A percentile compares a stretch with the other conserved stretches of the same genome.
Evolutionary conservation across 2,888 invertebrate genomes (phyloP).

Genomic region (Argyresthia goedartella): DNA sequence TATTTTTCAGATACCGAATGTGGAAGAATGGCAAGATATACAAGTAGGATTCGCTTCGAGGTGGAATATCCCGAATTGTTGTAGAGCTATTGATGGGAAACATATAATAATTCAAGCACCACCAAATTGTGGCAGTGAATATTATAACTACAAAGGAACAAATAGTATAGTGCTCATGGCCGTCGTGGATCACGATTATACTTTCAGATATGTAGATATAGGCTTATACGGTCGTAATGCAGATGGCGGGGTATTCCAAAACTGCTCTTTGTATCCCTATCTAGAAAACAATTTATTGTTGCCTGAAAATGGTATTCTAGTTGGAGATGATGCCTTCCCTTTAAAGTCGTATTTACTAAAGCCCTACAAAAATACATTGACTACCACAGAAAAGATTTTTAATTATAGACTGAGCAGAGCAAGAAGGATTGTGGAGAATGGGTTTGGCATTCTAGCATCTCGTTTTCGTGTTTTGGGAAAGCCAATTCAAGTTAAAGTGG

Average conservation of each 20-base stretch:
- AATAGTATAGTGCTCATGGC: conserved; percentile 19
- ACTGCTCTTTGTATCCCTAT: conserved; percentile 10
- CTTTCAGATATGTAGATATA: conserved; percentile 10
- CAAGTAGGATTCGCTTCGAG: conserved; percentile 1
- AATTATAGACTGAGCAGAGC: conserved; percentile 8
- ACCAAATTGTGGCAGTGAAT: conserved; percentile 14
- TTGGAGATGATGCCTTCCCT: conserved; percentile 9
- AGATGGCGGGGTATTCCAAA: conserved; percentile 12
- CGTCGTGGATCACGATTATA: conserved; percentile 19
- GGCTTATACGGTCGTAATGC: conserved; percentile 8
- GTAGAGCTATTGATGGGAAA: conserved; percentile 22
- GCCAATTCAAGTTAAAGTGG: conserved; percentile 8
- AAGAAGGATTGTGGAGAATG: conserved; percentile 6
- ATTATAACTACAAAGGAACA: conserved; percentile 20
- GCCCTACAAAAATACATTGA: conserved; percentile 6
- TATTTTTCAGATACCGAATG: conserved; percentile 11
- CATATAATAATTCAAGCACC: conserved; percentile 18
- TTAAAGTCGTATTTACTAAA: conserved; percentile 7
- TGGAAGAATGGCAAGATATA: conserved; percentile 6
- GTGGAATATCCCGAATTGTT: conserved; percentile 22
- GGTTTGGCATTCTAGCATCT: conserved; percentile 10
- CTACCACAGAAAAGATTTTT: conserved; percentile 8
- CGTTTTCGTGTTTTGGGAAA: conserved; percentile 11
- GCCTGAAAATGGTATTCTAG: conserved; percentile 9
- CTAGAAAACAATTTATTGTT: conserved; percentile 11